Evolutionary conservation across 2,888 invertebrate species (phyloP).

Genomic region (Scaptomyza cyrtandrae): DNA sequence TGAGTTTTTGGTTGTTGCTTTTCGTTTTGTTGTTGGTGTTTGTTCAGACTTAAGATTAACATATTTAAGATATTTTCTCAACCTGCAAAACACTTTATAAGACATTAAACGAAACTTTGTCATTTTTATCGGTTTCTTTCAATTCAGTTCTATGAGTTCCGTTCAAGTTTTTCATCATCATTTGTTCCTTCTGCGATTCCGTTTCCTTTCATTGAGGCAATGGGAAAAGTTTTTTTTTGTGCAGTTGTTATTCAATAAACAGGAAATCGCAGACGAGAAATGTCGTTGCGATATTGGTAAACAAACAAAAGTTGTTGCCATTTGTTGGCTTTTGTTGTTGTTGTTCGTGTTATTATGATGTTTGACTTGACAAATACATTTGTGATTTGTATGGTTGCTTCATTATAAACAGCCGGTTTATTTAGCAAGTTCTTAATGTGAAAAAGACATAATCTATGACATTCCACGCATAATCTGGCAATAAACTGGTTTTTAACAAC

Average conservation of each 20-base stretch:
- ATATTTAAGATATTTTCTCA: conserved; percentile 46
- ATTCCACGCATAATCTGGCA: conserved; percentile 39
- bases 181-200: neutral
- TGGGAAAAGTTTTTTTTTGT: conserved; percentile 53
- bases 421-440: conserved; percentile 22
- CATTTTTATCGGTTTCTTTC: conserved; percentile 48
- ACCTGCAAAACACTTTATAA: conserved; percentile 23
- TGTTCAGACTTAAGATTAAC: conserved; percentile 40
- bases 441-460: neutral
- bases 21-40: conserved; percentile 11
- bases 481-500: conserved; percentile 49
- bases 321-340: conserved; percentile 4
- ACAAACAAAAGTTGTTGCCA: conserved; percentile 41
- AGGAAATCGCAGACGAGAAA: conserved; percentile 66
- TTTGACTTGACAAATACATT: conserved; percentile 46
- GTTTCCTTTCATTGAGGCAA: conserved; percentile 1
- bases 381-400: conserved; percentile 24
- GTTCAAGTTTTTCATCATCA: conserved; percentile 16
- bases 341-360: conserved; percentile 38
- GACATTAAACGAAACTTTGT: conserved; percentile 54
- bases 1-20: conserved; percentile 37
- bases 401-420: conserved; percentile 32
- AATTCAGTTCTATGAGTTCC: conserved; percentile 41
- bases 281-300: conserved; percentile 55
- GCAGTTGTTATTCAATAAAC: conserved; percentile 58